Evolutionary conservation across 2,797 vertebrate genomes (phyloP), one percentile per base, ranked within the genome.

Genomic region (Cryptoblepharus egeriae): DNA sequence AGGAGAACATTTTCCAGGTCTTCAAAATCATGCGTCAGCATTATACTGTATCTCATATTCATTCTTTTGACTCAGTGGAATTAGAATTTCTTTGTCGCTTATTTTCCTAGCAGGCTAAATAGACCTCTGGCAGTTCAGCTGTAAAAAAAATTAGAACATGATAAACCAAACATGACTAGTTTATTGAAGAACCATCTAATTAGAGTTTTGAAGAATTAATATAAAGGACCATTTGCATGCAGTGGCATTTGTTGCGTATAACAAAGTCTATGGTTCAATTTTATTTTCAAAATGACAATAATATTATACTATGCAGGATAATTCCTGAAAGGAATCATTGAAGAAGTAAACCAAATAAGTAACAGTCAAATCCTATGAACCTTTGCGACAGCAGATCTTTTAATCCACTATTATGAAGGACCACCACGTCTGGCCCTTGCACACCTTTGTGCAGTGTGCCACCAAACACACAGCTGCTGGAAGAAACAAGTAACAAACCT

Each of bases 21-120:
- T 84, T 80, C 80, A 58, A 42, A 89, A 52, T 16, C 42, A 1
- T 22, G 73, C 45, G 72, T 76, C 74, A 64, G 4, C 2, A 1
- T 42, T 15, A 10, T 28, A n/a, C n/a, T n/a, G n/a, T n/a, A 26
- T 77, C 9, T 45, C 42, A 11, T 20, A 24, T 60, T 70, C 6
- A 30, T 28, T 30, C 77, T 42, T 60, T 65, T 42, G 20, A 57
- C 49, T 73, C 63, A 55, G 11, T 28, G 57, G 74, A 26, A 30
- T n/a, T 16, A 68, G 26, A 18, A 65, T 12, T 39, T 76, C 18
- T 20, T n/a, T 15, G 30, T 45, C 32, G 42, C 37, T 52, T 55
- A 3, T 61, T 60, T 61, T n/a, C 10, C 20, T 13, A 75, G 2
- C 13, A 18, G 3, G 2, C 55, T 58, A n/a, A 60, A 61, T 37